Base-by-base conservation (phyloP, 2,797 vertebrate species). In the Alfaro cultratus region DNA sequence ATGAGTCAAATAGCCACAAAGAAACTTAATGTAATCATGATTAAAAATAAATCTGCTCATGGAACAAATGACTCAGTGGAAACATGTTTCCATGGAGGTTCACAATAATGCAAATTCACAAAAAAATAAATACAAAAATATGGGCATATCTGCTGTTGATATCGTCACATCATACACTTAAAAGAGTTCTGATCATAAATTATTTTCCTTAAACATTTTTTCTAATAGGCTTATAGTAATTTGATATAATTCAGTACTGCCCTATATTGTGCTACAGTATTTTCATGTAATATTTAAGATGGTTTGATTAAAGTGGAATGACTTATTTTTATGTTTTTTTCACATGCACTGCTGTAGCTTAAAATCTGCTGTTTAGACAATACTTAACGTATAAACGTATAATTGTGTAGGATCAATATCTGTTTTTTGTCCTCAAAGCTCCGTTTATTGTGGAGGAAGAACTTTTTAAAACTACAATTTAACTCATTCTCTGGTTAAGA, bases 1-100 rank as follows among this genome's bases (percentile, higher is more conserved):
- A 82, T 71, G 83, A 57, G n/a, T 29, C 26, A 57, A 86, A 82
- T 21, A 90, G 71, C 78, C 64, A 71, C 77, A 75, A 76, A 60
- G 26, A 29, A 85, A 81, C 68, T 71, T 55, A 76, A 77, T 31
- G n/a, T 31, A 31, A 16, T 60, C n/a, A 31, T 60, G 29, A 60
- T 60, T 31, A 60, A 60, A 60, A 60, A 83, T 45, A 2, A 71
- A 74, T 74, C 16, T 3, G 47, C 62, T 60, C 13, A 23, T 43
- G 43, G 9, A 71, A 68, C 16, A 41, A 80, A 77, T 36, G 46
- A 10, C 5, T 6, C 41, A 62, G 29, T 60, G 29, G 57, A 29
- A 31, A 31, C 29, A 31, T 31, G 57, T 60, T 34, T 60, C 26
- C 53, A 62, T 8, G 15, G 5, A 34, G 6, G 29, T 34, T 62